Conservation (phyloP, 2,797 vertebrate genomes). For the Enteromius afrohamiltoni region DNA sequence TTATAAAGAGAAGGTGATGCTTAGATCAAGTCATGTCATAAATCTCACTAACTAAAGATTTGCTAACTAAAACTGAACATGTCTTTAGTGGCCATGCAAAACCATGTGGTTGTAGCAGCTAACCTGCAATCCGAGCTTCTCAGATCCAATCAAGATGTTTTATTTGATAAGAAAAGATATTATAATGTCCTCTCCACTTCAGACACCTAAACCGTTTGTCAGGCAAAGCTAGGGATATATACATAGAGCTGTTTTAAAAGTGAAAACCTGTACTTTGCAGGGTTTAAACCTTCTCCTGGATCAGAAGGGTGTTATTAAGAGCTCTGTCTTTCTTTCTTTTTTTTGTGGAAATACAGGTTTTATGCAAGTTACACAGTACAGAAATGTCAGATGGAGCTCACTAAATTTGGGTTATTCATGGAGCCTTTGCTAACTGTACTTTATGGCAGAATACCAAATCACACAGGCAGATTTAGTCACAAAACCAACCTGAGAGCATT, state of each 20-base stretch:
- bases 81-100: conserved; percentile 9
- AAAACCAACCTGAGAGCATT: conserved; percentile 6
- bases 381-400: not conserved
- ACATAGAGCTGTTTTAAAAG: not conserved
- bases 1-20: conserved; percentile 46
- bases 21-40: conserved; percentile 37
- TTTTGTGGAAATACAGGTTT: not conserved
- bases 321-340: not conserved
- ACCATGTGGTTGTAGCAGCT: not conserved
- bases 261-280: conserved; percentile 35
- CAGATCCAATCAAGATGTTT: not conserved
- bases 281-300: conserved; percentile 2
- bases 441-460: not conserved
- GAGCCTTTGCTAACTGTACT: not conserved
- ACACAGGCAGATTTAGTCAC: not conserved
- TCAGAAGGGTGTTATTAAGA: conserved; percentile 37
- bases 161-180: not conserved
- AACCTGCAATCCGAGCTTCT: conserved; percentile 3
- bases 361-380: conserved; percentile 7
- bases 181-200: not conserved
- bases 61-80: conserved; percentile 32
- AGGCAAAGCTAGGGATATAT: not conserved
- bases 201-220: not conserved
- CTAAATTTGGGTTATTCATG: not conserved
- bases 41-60: conserved; percentile 25